Evolutionary conservation across 2,797 vertebrate species (phyloP), one percentile per base, ranked within the genome.

Genomic region (Myotis vivesi): DNA sequence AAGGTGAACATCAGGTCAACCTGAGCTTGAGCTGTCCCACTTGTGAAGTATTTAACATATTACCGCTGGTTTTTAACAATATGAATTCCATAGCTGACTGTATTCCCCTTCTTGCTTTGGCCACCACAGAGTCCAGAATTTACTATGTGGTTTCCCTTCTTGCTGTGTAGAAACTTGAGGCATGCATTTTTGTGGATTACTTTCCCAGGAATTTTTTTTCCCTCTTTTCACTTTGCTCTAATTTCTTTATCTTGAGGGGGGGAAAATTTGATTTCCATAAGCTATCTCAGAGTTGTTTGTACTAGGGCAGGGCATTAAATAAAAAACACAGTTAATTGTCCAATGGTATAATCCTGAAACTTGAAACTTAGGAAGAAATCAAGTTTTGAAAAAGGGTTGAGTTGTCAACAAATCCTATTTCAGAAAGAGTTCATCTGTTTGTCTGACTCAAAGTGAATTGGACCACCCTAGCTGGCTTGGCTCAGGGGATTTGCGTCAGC

Each of bases 301-400:
- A 44, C 41, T 10, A 51, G 71, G 33, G 8, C 17, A 89, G 33
- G 53, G 6, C 28, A 79, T 69, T 72, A 69, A 86, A n/a, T 64
- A 68, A 87, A 81, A 79, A 64, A 22, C 57, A 77, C 46, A 81
- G 79, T 46, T 68, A 88, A 41, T 89, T 91, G 89, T 80, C 38
- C 84, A 80, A 80, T 92, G 9, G 6, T 59, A 66, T 92, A 69
- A 81, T 87, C 28, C 84, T 93, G 66, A 91, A 86, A 89, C 38
- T 62, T 86, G 46, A 92, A 81, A 71, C 53, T 92, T 49, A 73
- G 53, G 57, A 80, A 36, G 46, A 72, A 68, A 83, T 53, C 44
- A 92, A 91, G 13, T 49, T 92, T 81, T 83, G 69, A 85, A 81
- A 95, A 89, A 75, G 30, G 13, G 20, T 15, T 15, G n/a, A 81